Percentiles rank a stretch among this genome's conserved stretches.
Evolutionary conservation across 2,113 vertebrate genomes (phyloP).

Genomic region (Nettapus auritus): DNA sequence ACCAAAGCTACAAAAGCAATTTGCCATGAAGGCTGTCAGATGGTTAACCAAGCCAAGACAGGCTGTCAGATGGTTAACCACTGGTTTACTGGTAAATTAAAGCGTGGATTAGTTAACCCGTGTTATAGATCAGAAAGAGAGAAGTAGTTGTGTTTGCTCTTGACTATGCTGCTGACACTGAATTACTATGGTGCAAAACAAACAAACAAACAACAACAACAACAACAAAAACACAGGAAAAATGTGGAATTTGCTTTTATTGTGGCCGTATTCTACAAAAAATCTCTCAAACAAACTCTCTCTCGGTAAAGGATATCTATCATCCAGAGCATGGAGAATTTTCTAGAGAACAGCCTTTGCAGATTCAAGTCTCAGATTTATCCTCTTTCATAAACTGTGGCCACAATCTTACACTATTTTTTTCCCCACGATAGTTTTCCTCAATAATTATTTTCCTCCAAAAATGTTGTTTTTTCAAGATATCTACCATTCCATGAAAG

Average conservation of each 20-base stretch:
- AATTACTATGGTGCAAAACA: neutral
- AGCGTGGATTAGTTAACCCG: neutral
- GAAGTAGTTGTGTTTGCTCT: neutral
- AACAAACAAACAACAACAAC: neutral
- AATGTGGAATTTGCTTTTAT: neutral
- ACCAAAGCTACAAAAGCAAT: neutral
- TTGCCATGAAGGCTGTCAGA: neutral
- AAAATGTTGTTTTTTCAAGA: neutral
- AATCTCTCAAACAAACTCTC: neutral
- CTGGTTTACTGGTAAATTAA: neutral
- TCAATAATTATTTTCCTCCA: neutral
- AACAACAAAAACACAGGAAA: neutral
- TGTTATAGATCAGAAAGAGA: neutral
- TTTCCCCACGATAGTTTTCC: accelerated
- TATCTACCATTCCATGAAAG: neutral
- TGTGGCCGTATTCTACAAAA: neutral
- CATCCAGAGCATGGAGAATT: neutral
- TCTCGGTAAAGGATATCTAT: neutral
- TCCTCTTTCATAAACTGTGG: neutral
- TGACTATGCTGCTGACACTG: neutral
- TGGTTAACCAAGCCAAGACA: neutral
- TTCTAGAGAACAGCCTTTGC: neutral
- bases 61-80: neutral
- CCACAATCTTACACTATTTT: neutral
- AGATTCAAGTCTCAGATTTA: neutral